Evolutionary conservation across 1,140 invertebrate species (phyloP), one percentile per base, ranked within the genome.

Genomic region (Zaprionus ghesquierei): DNA sequence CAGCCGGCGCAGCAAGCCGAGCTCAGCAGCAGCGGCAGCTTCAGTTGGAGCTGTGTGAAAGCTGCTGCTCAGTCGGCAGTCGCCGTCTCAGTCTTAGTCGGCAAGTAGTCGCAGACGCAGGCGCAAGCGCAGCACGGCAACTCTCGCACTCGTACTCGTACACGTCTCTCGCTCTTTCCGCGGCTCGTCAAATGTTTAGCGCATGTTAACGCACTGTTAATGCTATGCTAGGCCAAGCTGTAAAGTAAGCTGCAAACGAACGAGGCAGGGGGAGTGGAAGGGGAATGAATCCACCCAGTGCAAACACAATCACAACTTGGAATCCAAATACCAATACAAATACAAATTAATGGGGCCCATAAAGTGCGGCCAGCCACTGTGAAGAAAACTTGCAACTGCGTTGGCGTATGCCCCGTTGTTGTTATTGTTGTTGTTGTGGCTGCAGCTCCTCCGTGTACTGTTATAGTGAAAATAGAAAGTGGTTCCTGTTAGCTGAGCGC

Each of bases 391-490:
- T 64, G 72, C 60, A 63, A 75, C 66, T 70, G 72, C 72, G 72
- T 75, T 70, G 72, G 72, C 68, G 72, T 70, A 68, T 18, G 22
- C 27, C 65, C 44, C 29, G 35, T 38, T 41, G 41, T 13, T 59
- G 51, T 46, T 58, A 46, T 64, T 70, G 46, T 54, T 79, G 71
- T 61, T 77, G 38, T 75, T 41, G 73, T 13, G 38, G 56, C 20
- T 68, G 55, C 61, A 54, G 58, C 58, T 79, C 75, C 70, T 63
- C 69, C 46, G 61, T 75, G 75, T 89, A 89, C 85, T 84, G 89
- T 89, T 90, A 90, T 90, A 90, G 87, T 90, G 89, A 90, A 90
- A 90, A 90, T 90, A 90, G 89, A 90, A 90, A 90, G 87, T 90
- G 87, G 87, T 90, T 87, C 89, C 85, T 89, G 85, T 89, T 90